phyloP scores from a whole-genome alignment of 2,113 vertebrate species.

The Emydura subglobosa region DNA sequence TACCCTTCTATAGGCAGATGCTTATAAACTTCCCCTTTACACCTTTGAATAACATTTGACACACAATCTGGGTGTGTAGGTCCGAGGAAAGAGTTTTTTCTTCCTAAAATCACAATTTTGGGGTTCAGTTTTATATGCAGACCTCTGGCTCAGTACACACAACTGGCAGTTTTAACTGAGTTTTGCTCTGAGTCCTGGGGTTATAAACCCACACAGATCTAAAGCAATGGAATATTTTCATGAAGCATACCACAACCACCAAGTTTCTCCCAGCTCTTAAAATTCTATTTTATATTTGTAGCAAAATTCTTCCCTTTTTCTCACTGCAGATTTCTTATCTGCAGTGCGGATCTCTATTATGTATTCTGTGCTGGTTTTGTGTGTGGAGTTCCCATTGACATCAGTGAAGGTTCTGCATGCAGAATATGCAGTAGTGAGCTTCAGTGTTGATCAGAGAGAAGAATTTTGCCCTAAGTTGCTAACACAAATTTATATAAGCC shows the following conservation, averaged over 20 bases:
- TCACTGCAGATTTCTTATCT: not conserved
- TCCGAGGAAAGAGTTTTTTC: not conserved
- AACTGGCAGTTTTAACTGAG: not conserved
- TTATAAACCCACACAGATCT: fast-evolving
- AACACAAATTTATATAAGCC: not conserved
- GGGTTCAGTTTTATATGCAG: not conserved
- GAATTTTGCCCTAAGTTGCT: not conserved
- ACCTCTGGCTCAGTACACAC: not conserved
- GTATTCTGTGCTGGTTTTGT: not conserved
- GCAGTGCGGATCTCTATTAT: not conserved
- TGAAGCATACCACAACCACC: not conserved
- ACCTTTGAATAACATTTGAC: not conserved
- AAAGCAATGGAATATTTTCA: not conserved
- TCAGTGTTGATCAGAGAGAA: not conserved
- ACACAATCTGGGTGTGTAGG: not conserved
- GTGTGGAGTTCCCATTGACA: not conserved
- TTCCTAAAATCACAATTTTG: not conserved
- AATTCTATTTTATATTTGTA: not conserved
- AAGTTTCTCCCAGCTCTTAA: not conserved
- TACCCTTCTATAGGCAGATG: not conserved
- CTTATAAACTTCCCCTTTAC: not conserved
- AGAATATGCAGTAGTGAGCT: fast-evolving
- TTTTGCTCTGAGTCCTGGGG: not conserved
- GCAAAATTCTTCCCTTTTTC: not conserved
- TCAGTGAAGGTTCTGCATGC: not conserved